Conservation (phyloP, 2,888 invertebrate species). For the Cancer borealis region DNA sequence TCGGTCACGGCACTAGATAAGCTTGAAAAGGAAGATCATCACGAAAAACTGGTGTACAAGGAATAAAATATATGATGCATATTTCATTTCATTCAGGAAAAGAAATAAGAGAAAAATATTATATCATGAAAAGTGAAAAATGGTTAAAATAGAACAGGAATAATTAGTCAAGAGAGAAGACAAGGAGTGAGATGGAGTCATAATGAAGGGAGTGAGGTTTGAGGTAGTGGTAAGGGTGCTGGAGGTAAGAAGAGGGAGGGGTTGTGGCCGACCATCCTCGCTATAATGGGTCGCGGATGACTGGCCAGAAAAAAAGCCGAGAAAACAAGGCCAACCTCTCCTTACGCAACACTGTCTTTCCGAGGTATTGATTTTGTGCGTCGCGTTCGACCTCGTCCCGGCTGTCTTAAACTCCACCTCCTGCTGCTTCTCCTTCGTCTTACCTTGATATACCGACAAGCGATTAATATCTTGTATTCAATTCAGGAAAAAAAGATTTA, state of each 20-base stretch:
- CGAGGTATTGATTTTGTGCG: conserved; percentile 33
- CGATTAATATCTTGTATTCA: neutral
- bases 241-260: conserved; percentile 7
- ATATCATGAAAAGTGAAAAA: neutral
- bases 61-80: neutral
- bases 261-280: conserved; percentile 53
- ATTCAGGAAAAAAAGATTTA: neutral
- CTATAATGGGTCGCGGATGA: conserved; percentile 61
- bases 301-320: conserved; percentile 53
- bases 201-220: neutral
- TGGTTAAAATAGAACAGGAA: neutral
- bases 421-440: neutral
- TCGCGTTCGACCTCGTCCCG: neutral
- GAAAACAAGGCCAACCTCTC: conserved; percentile 49
- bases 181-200: neutral
- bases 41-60: neutral
- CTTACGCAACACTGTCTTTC: conserved; percentile 58
- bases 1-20: neutral
- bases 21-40: neutral
- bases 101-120: neutral
- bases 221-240: neutral
- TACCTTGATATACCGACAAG: neutral
- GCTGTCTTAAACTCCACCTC: neutral
- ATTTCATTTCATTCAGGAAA: neutral
- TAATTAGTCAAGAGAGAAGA: conserved; percentile 9